Percentiles rank a stretch among this genome's conserved stretches.
Conservation (phyloP, 2,113 vertebrate genomes). For the Axis porcinus region DNA sequence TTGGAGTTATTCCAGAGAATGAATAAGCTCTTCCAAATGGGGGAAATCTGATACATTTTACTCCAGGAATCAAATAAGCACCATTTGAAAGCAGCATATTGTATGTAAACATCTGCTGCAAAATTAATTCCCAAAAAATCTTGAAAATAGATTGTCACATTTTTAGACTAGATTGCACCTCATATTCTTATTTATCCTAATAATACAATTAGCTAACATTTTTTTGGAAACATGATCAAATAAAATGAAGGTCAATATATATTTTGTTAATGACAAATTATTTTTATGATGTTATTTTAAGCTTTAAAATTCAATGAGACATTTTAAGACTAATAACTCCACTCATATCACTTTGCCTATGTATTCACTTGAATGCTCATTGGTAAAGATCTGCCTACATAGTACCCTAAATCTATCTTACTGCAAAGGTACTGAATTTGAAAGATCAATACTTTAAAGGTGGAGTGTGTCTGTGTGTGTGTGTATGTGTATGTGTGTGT, state of each 20-base stretch:
- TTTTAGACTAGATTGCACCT: neutral
- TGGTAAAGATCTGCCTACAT: neutral
- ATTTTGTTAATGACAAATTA: neutral
- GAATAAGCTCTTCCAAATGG: neutral
- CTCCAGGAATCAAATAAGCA: conserved; percentile 33
- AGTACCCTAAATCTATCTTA: neutral
- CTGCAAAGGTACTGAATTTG: neutral
- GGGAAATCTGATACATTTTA: neutral
- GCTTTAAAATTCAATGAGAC: neutral
- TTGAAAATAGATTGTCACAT: neutral
- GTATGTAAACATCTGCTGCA: conserved; percentile 50
- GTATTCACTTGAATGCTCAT: neutral
- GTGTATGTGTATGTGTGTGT: too few species aligned
- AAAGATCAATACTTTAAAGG: neutral
- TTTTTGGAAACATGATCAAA: neutral
- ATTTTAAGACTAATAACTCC: neutral
- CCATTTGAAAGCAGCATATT: conserved; percentile 43
- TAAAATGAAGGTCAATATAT: conserved; percentile 5
- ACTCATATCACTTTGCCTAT: neutral
- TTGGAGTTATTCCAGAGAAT: neutral
- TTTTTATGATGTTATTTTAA: neutral
- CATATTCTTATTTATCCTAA: neutral
- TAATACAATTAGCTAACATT: neutral
- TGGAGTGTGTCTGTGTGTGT: neutral
- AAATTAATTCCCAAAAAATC: conserved; percentile 7